Evolutionary conservation across 1,140 invertebrate species (phyloP).

Genomic region (Drosophila lowei): DNA sequence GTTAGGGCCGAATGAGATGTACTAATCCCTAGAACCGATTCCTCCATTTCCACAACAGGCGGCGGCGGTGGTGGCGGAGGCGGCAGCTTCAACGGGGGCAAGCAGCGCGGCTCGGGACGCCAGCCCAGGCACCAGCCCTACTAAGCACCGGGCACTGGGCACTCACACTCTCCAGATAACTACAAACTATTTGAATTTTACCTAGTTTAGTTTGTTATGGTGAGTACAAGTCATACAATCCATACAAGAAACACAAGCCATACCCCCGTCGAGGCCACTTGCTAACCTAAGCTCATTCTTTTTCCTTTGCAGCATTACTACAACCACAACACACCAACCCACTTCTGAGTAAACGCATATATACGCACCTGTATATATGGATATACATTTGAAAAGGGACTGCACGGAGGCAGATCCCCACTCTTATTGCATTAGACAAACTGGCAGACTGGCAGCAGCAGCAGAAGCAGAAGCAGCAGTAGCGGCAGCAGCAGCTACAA

Average conservation of each 20-base stretch:
- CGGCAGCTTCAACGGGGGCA: slow-evolving; percentile 83
- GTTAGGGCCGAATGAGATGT: not conserved
- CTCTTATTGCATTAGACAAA: slow-evolving; percentile 55
- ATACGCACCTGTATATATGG: slow-evolving; percentile 42
- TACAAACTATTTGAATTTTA: slow-evolving; percentile 81
- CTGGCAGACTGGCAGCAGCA: slow-evolving; percentile 21
- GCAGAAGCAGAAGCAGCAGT: slow-evolving; percentile 29
- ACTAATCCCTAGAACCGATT: slow-evolving; percentile 21
- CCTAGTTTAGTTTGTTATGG: slow-evolving; percentile 82
- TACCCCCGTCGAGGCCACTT: not conserved
- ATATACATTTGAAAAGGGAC: slow-evolving; percentile 26
- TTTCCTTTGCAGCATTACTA: slow-evolving; percentile 43
- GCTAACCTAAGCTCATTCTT: not conserved
- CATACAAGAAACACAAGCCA: not conserved
- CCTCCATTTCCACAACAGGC: slow-evolving; percentile 42
- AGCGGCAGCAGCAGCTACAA: slow-evolving; percentile 30
- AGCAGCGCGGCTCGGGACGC: slow-evolving; percentile 80
- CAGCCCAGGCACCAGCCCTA: slow-evolving; percentile 83
- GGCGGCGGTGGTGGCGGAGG: slow-evolving; percentile 45
- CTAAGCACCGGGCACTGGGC: slow-evolving; percentile 53
- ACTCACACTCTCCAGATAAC: slow-evolving; percentile 65
- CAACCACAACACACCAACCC: slow-evolving; percentile 47
- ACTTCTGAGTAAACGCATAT: slow-evolving; percentile 25
- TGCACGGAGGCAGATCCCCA: slow-evolving; percentile 30
- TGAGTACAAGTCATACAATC: slow-evolving; percentile 35